A percentile compares a stretch with the other conserved stretches of the same genome.
Conservation (phyloP, 2,888 invertebrate species). For the Eumerus sabulonum region DNA sequence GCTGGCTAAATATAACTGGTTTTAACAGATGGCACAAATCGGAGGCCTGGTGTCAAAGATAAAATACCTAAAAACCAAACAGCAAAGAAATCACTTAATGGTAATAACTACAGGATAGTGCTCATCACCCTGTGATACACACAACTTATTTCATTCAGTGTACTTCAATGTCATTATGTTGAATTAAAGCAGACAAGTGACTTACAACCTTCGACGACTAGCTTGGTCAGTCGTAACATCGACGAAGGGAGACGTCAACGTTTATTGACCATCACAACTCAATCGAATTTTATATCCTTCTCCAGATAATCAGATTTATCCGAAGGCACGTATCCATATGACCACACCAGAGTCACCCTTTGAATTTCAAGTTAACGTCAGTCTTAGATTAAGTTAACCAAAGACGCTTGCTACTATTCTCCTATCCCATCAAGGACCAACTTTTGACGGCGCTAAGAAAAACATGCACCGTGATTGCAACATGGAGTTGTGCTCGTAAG, state of each 20-base stretch:
- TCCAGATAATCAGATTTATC: constrained; percentile 58
- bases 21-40: too few species aligned
- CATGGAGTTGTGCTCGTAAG: not conserved
- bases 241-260: not conserved
- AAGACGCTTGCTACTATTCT: too few species aligned
- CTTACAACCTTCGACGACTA: constrained; percentile 11
- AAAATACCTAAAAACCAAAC: too few species aligned
- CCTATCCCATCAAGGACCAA: not conserved
- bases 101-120: too few species aligned
- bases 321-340: constrained; percentile 33
- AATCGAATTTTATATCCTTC: constrained; percentile 60
- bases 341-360: constrained; percentile 2
- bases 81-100: too few species aligned
- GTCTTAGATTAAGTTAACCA: constrained; percentile 61
- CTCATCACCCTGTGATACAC: too few species aligned
- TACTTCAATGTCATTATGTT: constrained; percentile 66
- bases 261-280: constrained; percentile 61
- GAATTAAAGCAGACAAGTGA: constrained; percentile 45
- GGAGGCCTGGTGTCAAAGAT: too few species aligned
- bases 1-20: too few species aligned
- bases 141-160: constrained; percentile 53
- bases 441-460: constrained; percentile 24
- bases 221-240: too few species aligned
- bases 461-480: constrained; percentile 32
- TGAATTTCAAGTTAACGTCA: constrained; percentile 37